Base-by-base conservation (phyloP, 2,888 invertebrate species). In the Himalopsyche anomala region DNA sequence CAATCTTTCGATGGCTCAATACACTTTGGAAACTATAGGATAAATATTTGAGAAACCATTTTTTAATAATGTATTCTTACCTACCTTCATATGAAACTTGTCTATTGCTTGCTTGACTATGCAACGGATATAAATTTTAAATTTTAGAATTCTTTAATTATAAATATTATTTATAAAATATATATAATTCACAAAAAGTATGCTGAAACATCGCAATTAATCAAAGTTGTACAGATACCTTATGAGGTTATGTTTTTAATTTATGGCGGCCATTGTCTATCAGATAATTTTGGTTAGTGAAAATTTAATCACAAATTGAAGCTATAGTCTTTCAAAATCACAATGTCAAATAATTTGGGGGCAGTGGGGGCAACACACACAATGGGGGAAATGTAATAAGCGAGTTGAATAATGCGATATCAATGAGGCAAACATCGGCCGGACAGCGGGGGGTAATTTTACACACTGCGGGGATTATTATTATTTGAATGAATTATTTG, bases 401-500 rank as follows among this genome's bases (percentile, higher is more conserved):
- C 62, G 62, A 62, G 62, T 62, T 62, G 62, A 62, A 62, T 62
- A 62, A 62, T 62, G 62, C 62, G 62, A 62, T 62, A 62, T 62
- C 62, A 62, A 62, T 62, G 62, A 62, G 62, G 62, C 62, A 62
- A 62, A 62, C 62, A 62, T 62, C 62, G 81, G 40, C 81, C 45
- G 81, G 81, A 55, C 81, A 4, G 38, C 81, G 81, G 84, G 86
- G 86, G 86, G 81, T 84, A 80, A 84, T 84, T 84, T 62, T 84
- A 40, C 84, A 19, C 54, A 42, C 86, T 81, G 62, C 69, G 54
- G 84, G 74, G 86, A 69, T 69, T 82, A 56, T 80, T 80, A 80
- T 80, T n/a, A 62, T 84, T 84, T 83, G 84, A 84, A 84, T 86
- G 86, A 84, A 84, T 86, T 87, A 84, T 87, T 86, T 74, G 85